Conservation (phyloP, 2,888 invertebrate species). For the Tetheella fluctuosa region DNA sequence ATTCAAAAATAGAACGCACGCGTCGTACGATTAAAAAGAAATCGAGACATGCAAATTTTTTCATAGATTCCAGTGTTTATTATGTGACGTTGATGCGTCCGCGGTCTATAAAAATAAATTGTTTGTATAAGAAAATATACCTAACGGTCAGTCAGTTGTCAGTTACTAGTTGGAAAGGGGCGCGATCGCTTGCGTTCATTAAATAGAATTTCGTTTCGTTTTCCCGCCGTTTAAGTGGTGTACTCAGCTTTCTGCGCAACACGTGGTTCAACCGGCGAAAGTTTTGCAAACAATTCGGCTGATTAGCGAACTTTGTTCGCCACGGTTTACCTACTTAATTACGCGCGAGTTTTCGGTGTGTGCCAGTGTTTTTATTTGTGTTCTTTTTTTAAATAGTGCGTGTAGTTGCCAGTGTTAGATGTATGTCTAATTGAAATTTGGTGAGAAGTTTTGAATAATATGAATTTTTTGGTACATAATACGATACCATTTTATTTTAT, state of each 20-base stretch:
- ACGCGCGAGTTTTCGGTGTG: constrained; percentile 49
- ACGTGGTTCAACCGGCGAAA: constrained; percentile 60
- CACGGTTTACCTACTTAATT: constrained; percentile 42
- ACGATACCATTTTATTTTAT: not conserved
- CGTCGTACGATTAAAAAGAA: constrained; percentile 36
- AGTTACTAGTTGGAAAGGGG: constrained; percentile 70
- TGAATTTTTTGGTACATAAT: not conserved
- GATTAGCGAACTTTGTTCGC: constrained; percentile 56
- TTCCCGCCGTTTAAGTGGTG: constrained; percentile 40
- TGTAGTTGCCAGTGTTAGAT: constrained; percentile 29
- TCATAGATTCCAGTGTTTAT: constrained; percentile 32
- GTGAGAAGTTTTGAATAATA: too few species aligned
- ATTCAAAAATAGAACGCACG: constrained; percentile 54
- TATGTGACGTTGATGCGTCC: constrained; percentile 56
- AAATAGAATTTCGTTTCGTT: constrained; percentile 53
- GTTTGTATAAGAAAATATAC: constrained; percentile 72
- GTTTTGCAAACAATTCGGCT: constrained; percentile 60
- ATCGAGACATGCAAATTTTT: constrained; percentile 36
- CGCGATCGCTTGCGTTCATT: constrained; percentile 54
- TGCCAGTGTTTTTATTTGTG: constrained; percentile 49
- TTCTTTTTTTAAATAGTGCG: constrained; percentile 35
- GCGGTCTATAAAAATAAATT: constrained; percentile 76
- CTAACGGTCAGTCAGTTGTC: constrained; percentile 77
- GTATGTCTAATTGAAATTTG: constrained; percentile 1
- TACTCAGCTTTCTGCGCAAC: constrained; percentile 53